Percentiles rank a stretch among this genome's conserved stretches.
Evolutionary conservation across 2,797 vertebrate genomes (phyloP).

Genomic region (Schizopygopsis pylzovi): DNA sequence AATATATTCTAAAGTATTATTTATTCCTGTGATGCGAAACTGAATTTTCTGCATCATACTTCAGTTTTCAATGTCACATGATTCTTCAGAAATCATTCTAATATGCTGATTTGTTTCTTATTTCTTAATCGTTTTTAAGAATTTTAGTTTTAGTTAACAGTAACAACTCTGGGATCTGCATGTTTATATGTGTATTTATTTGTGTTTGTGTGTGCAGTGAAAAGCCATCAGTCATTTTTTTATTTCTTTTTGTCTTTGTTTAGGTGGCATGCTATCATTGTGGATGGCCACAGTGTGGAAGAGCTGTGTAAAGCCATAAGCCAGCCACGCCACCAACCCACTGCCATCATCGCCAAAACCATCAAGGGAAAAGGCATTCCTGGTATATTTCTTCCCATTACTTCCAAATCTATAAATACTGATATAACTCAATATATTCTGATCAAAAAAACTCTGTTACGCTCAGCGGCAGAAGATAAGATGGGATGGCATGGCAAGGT

Average conservation of each 20-base stretch:
- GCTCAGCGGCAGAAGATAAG: conserved; percentile 90
- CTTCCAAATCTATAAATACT: not conserved
- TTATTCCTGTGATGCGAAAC: too few species aligned
- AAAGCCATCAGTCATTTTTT: conserved; percentile 24
- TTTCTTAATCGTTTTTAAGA: not conserved
- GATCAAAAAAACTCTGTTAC: not conserved
- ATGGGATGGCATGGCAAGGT: conserved; percentile 93
- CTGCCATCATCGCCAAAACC: conserved; percentile 93
- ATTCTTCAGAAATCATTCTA: too few species aligned
- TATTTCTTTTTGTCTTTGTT: not conserved
- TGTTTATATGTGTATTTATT: not conserved
- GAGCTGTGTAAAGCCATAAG: conserved; percentile 96
- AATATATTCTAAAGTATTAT: too few species aligned
- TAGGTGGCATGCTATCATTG: conserved; percentile 91
- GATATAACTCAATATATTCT: not conserved
- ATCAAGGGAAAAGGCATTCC: conserved; percentile 93
- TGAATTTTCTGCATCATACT: not conserved
- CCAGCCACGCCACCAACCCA: conserved; percentile 90
- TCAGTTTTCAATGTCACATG: not conserved
- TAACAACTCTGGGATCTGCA: not conserved
- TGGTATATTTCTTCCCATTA: conserved; percentile 74
- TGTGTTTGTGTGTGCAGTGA: conserved; percentile 1
- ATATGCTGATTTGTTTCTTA: not conserved
- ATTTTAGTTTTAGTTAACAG: not conserved
- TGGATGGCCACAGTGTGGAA: conserved; percentile 95